A percentile compares a stretch with the other conserved stretches of the same genome.
Conservation (phyloP, 64 coral and sea anemone species). For the Montipora cactus region DNA sequence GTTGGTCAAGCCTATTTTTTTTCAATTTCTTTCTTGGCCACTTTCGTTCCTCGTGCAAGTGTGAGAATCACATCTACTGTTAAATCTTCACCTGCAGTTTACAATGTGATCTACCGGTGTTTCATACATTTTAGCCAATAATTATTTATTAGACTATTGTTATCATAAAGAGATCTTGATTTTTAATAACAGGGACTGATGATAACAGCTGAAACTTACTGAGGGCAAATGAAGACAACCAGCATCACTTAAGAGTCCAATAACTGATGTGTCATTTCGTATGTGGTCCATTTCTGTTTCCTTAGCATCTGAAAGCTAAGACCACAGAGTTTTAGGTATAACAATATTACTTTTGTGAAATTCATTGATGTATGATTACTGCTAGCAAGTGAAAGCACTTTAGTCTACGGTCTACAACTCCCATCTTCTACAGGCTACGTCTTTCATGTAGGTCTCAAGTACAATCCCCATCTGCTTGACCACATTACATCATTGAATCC, state of each 20-base stretch:
- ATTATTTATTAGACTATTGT: not conserved
- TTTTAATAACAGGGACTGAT: not conserved
- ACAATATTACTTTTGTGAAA: not conserved
- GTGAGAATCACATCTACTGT: no score
- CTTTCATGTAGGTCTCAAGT: not conserved
- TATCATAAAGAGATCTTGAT: not conserved
- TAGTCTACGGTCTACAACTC: not conserved
- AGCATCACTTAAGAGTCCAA: constrained; percentile 39
- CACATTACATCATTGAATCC: not conserved
- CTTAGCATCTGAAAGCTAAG: constrained; percentile 16
- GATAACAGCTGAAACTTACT: not conserved
- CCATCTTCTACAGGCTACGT: not conserved
- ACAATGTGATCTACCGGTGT: no score
- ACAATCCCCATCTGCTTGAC: not conserved
- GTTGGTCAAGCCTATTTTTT: no score
- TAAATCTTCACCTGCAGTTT: no score
- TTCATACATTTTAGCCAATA: not conserved
- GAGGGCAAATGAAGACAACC: constrained; percentile 17
- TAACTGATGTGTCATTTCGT: constrained; percentile 13
- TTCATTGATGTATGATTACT: constrained; percentile 4
- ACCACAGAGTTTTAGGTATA: not conserved
- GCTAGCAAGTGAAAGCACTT: not conserved
- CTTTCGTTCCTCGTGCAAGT: no score
- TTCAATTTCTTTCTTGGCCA: no score
- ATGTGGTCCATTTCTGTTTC: constrained; percentile 1